Percentiles rank a stretch among this genome's conserved stretches.
Evolutionary conservation across 2,888 invertebrate species (phyloP).

Genomic region (Punctoribates punctum): DNA sequence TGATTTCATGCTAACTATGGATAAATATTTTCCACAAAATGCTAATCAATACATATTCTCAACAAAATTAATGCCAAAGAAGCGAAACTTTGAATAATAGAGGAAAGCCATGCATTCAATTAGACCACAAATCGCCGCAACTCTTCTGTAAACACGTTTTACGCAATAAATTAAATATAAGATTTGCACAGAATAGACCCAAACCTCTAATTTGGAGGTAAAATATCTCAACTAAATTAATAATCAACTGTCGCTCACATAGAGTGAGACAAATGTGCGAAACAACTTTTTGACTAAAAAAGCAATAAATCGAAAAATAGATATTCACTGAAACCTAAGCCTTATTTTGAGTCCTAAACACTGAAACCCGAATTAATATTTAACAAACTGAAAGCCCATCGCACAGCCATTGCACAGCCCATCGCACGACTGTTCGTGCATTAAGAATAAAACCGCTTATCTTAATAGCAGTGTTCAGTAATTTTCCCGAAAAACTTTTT

Average conservation of each 20-base stretch:
- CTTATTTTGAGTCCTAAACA: too few species aligned
- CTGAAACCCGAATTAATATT: neutral
- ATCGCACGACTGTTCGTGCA: conserved; percentile 7
- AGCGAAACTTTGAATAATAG: neutral
- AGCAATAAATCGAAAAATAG: too few species aligned
- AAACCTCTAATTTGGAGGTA: neutral
- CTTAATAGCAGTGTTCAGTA: conserved; percentile 2
- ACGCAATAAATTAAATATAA: neutral
- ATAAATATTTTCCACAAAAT: too few species aligned
- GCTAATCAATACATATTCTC: too few species aligned
- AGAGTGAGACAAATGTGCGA: too few species aligned
- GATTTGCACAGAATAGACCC: neutral
- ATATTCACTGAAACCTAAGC: too few species aligned
- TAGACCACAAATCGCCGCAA: neutral
- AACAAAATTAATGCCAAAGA: too few species aligned
- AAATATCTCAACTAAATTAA: too few species aligned
- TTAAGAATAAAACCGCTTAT: conserved; percentile 5
- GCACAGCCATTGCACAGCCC: neutral
- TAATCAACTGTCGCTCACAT: too few species aligned
- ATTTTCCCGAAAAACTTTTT: too few species aligned
- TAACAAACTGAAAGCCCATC: neutral
- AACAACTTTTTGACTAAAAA: too few species aligned
- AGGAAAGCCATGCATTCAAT: neutral
- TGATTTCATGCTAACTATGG: too few species aligned
- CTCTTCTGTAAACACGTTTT: neutral